These are phyloP conservation scores for Salvelinus namaycush DNA, from an alignment of 2,113 vertebrate species.

Conservation along the genomic window DNA sequence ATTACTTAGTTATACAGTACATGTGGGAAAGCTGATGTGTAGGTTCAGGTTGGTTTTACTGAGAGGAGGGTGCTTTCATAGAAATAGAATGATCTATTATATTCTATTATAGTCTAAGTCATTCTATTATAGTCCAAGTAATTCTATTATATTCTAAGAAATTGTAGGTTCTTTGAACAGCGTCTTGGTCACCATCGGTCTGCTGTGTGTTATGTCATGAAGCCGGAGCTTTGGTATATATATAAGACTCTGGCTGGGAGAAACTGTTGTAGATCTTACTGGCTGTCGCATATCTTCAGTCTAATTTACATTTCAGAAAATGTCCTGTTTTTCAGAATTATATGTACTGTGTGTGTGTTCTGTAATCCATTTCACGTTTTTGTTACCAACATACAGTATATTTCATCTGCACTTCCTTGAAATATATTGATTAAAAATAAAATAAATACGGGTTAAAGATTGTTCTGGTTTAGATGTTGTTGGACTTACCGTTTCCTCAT, in stretches of 20 bases:
- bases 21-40: slow-evolving; percentile 44
- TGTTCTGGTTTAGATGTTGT: too few relatives aligned
- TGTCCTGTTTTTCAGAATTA: too few relatives aligned
- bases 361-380: slow-evolving; percentile 40
- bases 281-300: slow-evolving; percentile 37
- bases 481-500: neutral
- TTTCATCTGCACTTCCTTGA: neutral
- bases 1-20: slow-evolving; percentile 32
- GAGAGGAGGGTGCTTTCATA: too few relatives aligned
- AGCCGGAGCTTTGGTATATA: neutral
- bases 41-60: slow-evolving; percentile 15
- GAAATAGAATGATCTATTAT: too few relatives aligned
- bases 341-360: slow-evolving; percentile 20
- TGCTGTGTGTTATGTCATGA: neutral
- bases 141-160: too few relatives aligned
- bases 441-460: too few relatives aligned
- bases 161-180: slow-evolving; percentile 18
- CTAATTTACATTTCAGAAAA: slow-evolving; percentile 51
- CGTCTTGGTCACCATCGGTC: slow-evolving; percentile 43
- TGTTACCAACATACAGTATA: slow-evolving; percentile 18
- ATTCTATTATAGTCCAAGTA: too few relatives aligned
- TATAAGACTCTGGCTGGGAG: slow-evolving; percentile 32
- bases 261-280: slow-evolving; percentile 49
- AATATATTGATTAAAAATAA: neutral
- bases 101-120: too few relatives aligned